A percentile compares a stretch with the other conserved stretches of the same genome.
These are phyloP conservation scores for Bradypodion ventrale DNA, from an alignment of 2,797 vertebrate genomes.

Conservation along the genomic window DNA sequence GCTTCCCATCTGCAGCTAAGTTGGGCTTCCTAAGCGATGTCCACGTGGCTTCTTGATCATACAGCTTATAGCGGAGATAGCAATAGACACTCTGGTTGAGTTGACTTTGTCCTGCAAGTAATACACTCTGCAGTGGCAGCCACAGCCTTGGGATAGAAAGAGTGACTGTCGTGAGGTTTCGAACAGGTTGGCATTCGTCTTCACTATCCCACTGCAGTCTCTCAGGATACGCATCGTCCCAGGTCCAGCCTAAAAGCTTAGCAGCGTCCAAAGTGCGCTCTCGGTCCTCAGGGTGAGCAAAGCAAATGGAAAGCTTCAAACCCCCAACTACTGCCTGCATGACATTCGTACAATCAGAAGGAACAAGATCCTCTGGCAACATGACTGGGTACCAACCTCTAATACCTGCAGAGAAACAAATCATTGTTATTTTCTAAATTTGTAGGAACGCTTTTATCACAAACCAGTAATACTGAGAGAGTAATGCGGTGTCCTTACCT, in stretches of 20 bases:
- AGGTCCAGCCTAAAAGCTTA: constrained; percentile 80
- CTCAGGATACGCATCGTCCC: constrained; percentile 49
- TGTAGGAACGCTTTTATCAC: background rate
- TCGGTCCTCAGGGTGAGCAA: constrained; percentile 84
- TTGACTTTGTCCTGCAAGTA: constrained; percentile 79
- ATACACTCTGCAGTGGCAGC: constrained; percentile 86
- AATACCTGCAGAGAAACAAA: constrained; percentile 78
- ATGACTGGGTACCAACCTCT: constrained; percentile 90
- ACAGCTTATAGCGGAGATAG: constrained; percentile 93
- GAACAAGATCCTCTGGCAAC: constrained; percentile 63
- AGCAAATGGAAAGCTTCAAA: constrained; percentile 86
- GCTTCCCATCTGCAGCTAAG: constrained; percentile 61
- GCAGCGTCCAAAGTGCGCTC: constrained; percentile 85
- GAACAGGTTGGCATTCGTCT: constrained; percentile 35
- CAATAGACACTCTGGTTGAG: constrained; percentile 83
- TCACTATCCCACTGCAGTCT: constrained; percentile 51
- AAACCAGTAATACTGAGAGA: background rate
- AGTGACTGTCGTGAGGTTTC: constrained; percentile 68
- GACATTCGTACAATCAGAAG: background rate
- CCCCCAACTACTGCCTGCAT: constrained; percentile 84
- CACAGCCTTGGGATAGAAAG: constrained; percentile 84
- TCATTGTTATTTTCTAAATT: no score
- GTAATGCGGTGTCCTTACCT: constrained; percentile 62
- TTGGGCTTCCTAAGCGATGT: constrained; percentile 84
- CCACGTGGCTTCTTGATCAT: constrained; percentile 82